Conservation (phyloP, 2,888 invertebrate species). For the Polymixis lichenea region DNA sequence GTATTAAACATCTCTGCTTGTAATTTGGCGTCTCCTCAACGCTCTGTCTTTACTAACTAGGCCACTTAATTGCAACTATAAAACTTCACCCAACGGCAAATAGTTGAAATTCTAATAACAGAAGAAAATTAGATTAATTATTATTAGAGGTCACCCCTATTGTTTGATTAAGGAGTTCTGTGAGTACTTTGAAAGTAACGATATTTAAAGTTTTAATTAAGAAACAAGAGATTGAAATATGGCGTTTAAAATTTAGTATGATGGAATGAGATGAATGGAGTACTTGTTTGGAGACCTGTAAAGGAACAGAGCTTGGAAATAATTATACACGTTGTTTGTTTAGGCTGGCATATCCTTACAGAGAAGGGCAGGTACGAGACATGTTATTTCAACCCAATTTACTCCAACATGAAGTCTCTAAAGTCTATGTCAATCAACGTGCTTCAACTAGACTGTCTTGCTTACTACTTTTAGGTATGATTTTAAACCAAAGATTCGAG, state of each 20-base stretch:
- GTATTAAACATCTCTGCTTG: slow-evolving; percentile 59
- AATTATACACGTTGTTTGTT: slow-evolving; percentile 16
- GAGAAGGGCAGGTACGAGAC: neutral
- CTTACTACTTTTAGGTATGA: no score
- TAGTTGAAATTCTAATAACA: slow-evolving; percentile 59
- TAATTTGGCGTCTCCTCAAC: slow-evolving; percentile 68
- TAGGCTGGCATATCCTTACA: slow-evolving; percentile 2
- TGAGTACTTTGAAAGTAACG: slow-evolving; percentile 44
- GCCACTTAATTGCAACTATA: slow-evolving; percentile 65
- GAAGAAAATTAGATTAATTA: slow-evolving; percentile 62
- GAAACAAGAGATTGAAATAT: slow-evolving; percentile 39
- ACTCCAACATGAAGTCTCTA: neutral
- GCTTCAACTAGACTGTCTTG: neutral
- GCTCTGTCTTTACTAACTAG: slow-evolving; percentile 67
- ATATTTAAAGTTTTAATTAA: slow-evolving; percentile 61
- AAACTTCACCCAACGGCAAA: slow-evolving; percentile 61
- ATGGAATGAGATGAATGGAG: slow-evolving; percentile 24
- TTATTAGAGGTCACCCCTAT: slow-evolving; percentile 58
- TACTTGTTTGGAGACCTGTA: neutral
- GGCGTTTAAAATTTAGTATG: slow-evolving; percentile 30
- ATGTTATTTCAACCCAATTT: slow-evolving; percentile 13
- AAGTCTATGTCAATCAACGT: neutral
- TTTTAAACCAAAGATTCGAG: neutral
- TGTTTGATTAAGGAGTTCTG: slow-evolving; percentile 49
- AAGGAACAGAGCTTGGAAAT: slow-evolving; percentile 11